Base-by-base conservation (phyloP, 1,140 invertebrate genomes). In the Rhizoglyphus robini region DNA sequence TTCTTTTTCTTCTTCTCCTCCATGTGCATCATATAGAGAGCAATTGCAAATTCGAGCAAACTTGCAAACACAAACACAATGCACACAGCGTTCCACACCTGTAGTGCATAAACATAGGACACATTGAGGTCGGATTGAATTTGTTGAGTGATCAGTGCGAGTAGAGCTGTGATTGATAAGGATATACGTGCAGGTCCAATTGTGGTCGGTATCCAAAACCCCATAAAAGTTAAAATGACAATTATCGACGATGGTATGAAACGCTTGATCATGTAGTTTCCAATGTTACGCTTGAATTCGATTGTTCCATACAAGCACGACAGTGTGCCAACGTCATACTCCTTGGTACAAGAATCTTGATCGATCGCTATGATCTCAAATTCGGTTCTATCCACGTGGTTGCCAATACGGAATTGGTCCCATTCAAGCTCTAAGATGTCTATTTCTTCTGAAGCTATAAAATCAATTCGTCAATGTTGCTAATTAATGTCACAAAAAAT, bases 21-120 rank as follows among this genome's bases (percentile, higher is more conserved):
- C 15, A 15, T 29, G 29, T 60, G 58, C 15, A 32, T 32, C 15
- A 46, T 27, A 60, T 60, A 60, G 15, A 60, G 15, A 20, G 92
- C 86, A 23, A 90, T 84, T 0, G 88, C 87, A 73, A 89, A 90
- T 78, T 91, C 88, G 30, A 85, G 83, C 8, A 90, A 76, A 4
- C 87, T 85, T 1, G 85, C 83, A 72, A 90, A 90, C 2, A 91
- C 87, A 63, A 88, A 90, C 59, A 88, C 80, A 81, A 90, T 88
- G 70, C 88, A 90, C 15, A 72, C 72, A 25, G 75, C 74, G 75
- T 78, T 78, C 79, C 80, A 80, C 2, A 81, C 74, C 69, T 80
- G 78, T 65, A 81, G 73, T 15, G 79, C 79, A 71, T 81, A 80
- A 2, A 80, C 73, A 62, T 81, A 81, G 0, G 78, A 79, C 0